These are phyloP conservation scores for Pseudorhiza aurosa DNA, from an alignment of 30 jellyfish, hydroid and myxozoan genomes.

Conservation along the genomic window DNA sequence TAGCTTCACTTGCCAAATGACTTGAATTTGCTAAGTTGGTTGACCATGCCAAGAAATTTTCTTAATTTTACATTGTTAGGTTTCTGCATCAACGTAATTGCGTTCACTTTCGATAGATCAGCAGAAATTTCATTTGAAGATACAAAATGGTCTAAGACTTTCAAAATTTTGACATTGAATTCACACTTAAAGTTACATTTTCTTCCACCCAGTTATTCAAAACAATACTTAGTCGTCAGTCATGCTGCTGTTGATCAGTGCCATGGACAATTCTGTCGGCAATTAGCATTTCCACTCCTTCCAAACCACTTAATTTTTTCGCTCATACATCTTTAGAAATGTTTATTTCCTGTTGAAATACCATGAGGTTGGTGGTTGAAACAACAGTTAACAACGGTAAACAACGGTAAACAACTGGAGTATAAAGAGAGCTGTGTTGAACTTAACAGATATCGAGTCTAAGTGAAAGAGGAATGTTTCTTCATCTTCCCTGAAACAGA, in stretches of 20 bases:
- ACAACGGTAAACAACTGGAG: no score
- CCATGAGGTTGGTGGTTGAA: slow-evolving; percentile 33
- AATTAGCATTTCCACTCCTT: slow-evolving; percentile 28
- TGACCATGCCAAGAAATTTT: slow-evolving; percentile 59
- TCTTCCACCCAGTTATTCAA: slow-evolving; percentile 19
- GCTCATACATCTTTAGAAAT: slow-evolving; percentile 29
- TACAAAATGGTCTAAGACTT: slow-evolving; percentile 26
- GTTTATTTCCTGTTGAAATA: slow-evolving; percentile 24
- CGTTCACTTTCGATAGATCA: slow-evolving; percentile 34
- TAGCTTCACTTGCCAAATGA: slow-evolving; percentile 48
- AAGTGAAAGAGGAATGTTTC: no score
- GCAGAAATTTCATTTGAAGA: slow-evolving; percentile 27
- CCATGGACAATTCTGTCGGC: slow-evolving; percentile 46
- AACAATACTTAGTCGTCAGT: slow-evolving; percentile 45
- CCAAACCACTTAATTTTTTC: slow-evolving; percentile 32
- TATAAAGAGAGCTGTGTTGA: no score
- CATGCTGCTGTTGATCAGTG: slow-evolving; percentile 46
- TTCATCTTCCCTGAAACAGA: no score
- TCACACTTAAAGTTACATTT: no score
- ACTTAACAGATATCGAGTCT: no score
- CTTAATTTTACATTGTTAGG: slow-evolving; percentile 19
- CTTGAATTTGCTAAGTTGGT: slow-evolving; percentile 32
- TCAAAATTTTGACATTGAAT: slow-evolving; percentile 15
- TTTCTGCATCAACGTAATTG: slow-evolving; percentile 36
- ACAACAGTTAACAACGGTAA: no score